phyloP scores from a whole-genome alignment of 1,140 invertebrate genomes.

The Ceratina japonica region DNA sequence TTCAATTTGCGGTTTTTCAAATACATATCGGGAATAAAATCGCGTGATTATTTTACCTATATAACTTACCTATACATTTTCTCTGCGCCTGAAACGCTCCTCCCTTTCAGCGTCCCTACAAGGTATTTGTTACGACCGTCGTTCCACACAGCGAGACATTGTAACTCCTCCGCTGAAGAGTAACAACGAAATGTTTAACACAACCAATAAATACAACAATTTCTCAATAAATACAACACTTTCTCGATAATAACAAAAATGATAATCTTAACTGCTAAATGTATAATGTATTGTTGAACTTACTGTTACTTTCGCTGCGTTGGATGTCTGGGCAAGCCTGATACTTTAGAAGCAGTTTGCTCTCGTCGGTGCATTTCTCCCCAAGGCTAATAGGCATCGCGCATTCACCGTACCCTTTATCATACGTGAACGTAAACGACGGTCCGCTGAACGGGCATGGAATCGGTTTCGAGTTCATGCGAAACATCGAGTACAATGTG shows the following conservation, averaged over 20 bases:
- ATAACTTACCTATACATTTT: constrained; percentile 82
- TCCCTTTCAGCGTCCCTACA: constrained; percentile 80
- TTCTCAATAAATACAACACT: background rate
- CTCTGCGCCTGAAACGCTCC: constrained; percentile 77
- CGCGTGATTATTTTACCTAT: no score
- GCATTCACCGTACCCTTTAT: constrained; percentile 83
- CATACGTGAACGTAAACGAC: constrained; percentile 91
- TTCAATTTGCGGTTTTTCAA: no score
- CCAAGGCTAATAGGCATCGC: constrained; percentile 80
- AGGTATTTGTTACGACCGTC: constrained; percentile 83
- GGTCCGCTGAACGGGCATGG: constrained; percentile 86
- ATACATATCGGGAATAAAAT: no score
- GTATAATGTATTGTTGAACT: no score
- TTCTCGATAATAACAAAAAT: no score
- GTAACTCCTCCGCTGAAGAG: constrained; percentile 82
- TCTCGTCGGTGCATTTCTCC: constrained; percentile 84
- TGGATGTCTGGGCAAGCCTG: constrained; percentile 84
- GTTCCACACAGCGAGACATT: constrained; percentile 84
- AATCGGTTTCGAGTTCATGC: constrained; percentile 83
- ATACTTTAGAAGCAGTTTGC: constrained; percentile 82
- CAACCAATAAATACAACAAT: background rate
- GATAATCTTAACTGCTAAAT: no score
- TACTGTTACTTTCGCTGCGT: constrained; percentile 80
- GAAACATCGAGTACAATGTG: constrained; percentile 86
- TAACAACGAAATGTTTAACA: constrained; percentile 42